Conservation (phyloP, 2,888 invertebrate species). For the Rhaphigaster nebulosa region DNA sequence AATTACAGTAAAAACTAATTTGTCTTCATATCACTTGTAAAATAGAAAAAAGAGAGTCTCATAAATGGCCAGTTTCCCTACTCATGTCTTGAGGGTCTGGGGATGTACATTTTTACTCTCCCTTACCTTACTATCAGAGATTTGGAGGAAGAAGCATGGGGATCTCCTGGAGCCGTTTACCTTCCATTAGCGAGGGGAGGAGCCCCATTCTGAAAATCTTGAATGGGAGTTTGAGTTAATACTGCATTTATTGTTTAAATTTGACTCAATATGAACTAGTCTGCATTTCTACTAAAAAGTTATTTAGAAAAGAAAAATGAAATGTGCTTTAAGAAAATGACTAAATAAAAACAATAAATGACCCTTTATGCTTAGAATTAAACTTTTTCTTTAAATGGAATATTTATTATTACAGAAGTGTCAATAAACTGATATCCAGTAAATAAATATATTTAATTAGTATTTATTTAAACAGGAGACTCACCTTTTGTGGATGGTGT, state of each 20-base stretch:
- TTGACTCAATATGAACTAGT: too few relatives aligned
- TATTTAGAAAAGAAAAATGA: background rate
- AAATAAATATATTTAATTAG: background rate
- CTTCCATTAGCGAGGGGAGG: background rate
- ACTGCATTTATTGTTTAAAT: background rate
- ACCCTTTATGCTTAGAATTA: too few relatives aligned
- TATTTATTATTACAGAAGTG: too few relatives aligned
- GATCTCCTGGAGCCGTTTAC: background rate
- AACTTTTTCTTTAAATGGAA: too few relatives aligned
- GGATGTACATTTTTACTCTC: background rate
- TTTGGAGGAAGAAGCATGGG: background rate
- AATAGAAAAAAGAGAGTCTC: background rate
- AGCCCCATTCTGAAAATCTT: background rate
- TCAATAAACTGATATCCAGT: background rate
- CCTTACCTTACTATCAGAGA: background rate
- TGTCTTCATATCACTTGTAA: background rate
- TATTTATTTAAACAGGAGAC: background rate
- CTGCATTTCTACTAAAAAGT: background rate
- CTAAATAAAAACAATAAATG: too few relatives aligned
- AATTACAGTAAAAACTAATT: too few relatives aligned
- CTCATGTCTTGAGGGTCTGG: background rate
- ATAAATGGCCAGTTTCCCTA: background rate
- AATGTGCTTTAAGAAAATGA: background rate
- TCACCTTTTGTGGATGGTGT: constrained; percentile 66
- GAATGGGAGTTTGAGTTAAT: background rate